phyloP scores from a whole-genome alignment of 2,888 invertebrate genomes.

The Leptarthrus brevirostris region DNA sequence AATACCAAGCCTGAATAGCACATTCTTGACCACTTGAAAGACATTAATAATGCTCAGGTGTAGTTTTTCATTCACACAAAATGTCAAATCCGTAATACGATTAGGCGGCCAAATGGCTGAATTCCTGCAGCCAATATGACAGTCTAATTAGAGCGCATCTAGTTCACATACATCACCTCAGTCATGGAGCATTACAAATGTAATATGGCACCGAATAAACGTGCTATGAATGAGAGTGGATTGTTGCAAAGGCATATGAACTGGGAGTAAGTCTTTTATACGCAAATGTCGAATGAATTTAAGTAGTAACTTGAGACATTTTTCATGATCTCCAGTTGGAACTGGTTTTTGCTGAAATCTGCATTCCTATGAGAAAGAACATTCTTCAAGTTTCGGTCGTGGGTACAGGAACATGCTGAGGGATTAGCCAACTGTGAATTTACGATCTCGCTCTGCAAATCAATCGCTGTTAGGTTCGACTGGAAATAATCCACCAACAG shows the following conservation, averaged over 20 bases:
- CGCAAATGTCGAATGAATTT: constrained; percentile 40
- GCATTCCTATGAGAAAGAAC: constrained; percentile 36
- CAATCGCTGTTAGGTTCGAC: constrained; percentile 33
- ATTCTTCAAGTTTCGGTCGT: constrained; percentile 31
- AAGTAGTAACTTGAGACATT: constrained; percentile 43
- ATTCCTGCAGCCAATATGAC: constrained; percentile 37
- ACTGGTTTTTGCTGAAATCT: constrained; percentile 32
- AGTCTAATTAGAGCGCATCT: constrained; percentile 47
- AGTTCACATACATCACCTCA: constrained; percentile 25
- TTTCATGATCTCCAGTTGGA: constrained; percentile 44
- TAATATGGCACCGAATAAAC: constrained; percentile 34
- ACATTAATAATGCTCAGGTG: too few species aligned
- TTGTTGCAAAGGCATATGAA: too few species aligned
- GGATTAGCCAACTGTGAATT: constrained; percentile 44
- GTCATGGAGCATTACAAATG: constrained; percentile 8
- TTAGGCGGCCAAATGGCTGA: constrained; percentile 10
- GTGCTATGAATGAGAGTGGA: not conserved
- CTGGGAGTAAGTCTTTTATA: not conserved
- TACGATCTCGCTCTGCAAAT: constrained; percentile 12
- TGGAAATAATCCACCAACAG: not conserved
- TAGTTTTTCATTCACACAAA: constrained; percentile 13
- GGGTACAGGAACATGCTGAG: constrained; percentile 18
- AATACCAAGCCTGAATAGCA: too few species aligned
- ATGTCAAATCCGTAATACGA: not conserved
- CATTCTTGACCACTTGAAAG: too few species aligned